A percentile compares a stretch with the other conserved stretches of the same genome.
Conservation (phyloP, 2,888 invertebrate species). For the Bibio marci region DNA sequence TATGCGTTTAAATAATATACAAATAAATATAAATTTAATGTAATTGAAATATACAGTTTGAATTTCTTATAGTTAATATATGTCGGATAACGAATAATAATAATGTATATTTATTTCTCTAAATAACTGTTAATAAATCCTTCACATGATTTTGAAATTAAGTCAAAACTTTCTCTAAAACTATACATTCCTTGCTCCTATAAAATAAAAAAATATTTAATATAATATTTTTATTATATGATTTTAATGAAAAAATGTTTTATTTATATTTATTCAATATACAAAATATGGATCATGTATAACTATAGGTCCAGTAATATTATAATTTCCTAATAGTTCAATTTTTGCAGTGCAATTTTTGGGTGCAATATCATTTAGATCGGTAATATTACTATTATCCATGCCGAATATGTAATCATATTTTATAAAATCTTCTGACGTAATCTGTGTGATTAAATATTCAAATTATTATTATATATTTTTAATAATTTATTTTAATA, state of each 20-base stretch:
- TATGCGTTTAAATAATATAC: too few species aligned
- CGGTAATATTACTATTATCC: slow-evolving; percentile 68
- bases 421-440: slow-evolving; percentile 47
- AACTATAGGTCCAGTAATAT: slow-evolving; percentile 56
- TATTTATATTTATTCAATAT: neutral
- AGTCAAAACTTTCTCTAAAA: slow-evolving; percentile 17
- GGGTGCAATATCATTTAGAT: slow-evolving; percentile 42
- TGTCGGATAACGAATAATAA: too few species aligned
- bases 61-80: too few species aligned
- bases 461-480: neutral
- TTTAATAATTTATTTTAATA: neutral
- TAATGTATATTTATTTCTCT: too few species aligned
- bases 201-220: neutral
- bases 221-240: neutral
- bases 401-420: slow-evolving; percentile 88
- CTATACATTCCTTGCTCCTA: slow-evolving; percentile 19
- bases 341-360: slow-evolving; percentile 47
- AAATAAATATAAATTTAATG: too few species aligned
- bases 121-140: too few species aligned
- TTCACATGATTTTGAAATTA: slow-evolving; percentile 12
- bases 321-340: slow-evolving; percentile 62
- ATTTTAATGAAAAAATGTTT: neutral
- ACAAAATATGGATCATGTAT: slow-evolving; percentile 87
- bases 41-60: too few species aligned
- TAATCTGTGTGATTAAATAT: slow-evolving; percentile 38